These are phyloP conservation scores for Monochamus saltuarius DNA, from an alignment of 1,140 invertebrate genomes.

Conservation along the genomic window DNA sequence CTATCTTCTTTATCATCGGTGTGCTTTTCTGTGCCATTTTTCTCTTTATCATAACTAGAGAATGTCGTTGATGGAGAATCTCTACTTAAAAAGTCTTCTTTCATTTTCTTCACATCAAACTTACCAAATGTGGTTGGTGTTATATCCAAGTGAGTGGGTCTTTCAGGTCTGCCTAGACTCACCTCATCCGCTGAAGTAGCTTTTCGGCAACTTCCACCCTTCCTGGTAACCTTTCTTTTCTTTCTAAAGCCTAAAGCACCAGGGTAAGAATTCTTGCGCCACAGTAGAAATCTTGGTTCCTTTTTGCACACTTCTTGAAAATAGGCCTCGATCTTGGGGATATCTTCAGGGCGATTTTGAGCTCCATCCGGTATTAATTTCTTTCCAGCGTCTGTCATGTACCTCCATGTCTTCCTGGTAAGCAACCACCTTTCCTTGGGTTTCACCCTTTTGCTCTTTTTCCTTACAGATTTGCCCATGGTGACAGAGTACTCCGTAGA, in stretches of 20 bases:
- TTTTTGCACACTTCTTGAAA: slow-evolving; percentile 79
- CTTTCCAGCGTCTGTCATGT: slow-evolving; percentile 86
- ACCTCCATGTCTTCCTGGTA: slow-evolving; percentile 85
- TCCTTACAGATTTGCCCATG: slow-evolving; percentile 58
- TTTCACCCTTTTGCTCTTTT: slow-evolving; percentile 53
- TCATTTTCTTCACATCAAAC: slow-evolving; percentile 66
- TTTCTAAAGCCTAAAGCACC: slow-evolving; percentile 62
- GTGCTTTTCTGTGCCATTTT: slow-evolving; percentile 5
- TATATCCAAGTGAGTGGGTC: slow-evolving; percentile 56
- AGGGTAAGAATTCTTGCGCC: slow-evolving; percentile 78
- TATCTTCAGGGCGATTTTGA: slow-evolving; percentile 68
- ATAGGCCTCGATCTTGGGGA: slow-evolving; percentile 77
- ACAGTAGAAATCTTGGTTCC: slow-evolving; percentile 75
- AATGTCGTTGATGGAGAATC: slow-evolving; percentile 46
- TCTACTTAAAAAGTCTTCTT: slow-evolving; percentile 61
- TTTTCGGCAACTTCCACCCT: slow-evolving; percentile 66
- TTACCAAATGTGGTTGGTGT: slow-evolving; percentile 59
- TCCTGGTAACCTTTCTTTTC: slow-evolving; percentile 58
- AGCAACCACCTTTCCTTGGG: slow-evolving; percentile 80
- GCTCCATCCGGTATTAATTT: slow-evolving; percentile 77
- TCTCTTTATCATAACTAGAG: slow-evolving; percentile 20
- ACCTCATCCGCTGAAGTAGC: slow-evolving; percentile 65
- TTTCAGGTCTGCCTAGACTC: slow-evolving; percentile 50
- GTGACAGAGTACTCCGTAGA: slow-evolving; percentile 43
- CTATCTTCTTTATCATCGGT: slow-evolving; percentile 58